Percentiles rank a stretch among this genome's conserved stretches.
phyloP scores from a whole-genome alignment of 2,797 vertebrate species.

The Rhabdomys pumilio region DNA sequence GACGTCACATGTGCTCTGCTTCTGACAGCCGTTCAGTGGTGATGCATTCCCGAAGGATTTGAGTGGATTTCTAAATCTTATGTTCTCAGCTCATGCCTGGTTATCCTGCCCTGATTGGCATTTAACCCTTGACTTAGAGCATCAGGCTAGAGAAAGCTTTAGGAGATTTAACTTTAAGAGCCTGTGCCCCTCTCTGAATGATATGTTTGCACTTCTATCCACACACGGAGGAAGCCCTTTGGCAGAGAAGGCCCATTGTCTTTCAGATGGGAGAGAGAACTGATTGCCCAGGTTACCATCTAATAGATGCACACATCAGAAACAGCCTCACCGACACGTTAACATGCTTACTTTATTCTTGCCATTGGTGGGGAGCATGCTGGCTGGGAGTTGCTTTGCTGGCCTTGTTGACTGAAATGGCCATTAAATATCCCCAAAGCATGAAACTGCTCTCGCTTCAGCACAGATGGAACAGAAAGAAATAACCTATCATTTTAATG shows the following conservation, averaged over 20 bases:
- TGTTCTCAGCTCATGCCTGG: slow-evolving; percentile 72
- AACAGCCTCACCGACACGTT: slow-evolving; percentile 50
- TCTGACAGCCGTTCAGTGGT: slow-evolving; percentile 61
- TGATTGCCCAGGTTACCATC: slow-evolving; percentile 42
- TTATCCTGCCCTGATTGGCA: slow-evolving; percentile 76
- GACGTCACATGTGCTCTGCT: background rate
- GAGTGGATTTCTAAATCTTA: slow-evolving; percentile 61
- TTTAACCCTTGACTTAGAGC: slow-evolving; percentile 76
- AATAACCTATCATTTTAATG: slow-evolving; percentile 56
- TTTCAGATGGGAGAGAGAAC: slow-evolving; percentile 49
- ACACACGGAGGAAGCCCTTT: slow-evolving; percentile 67
- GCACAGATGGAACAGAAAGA: slow-evolving; percentile 69
- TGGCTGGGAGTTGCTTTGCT: slow-evolving; percentile 60
- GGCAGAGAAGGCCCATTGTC: slow-evolving; percentile 52
- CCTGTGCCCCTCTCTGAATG: background rate
- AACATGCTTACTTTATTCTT: slow-evolving; percentile 70
- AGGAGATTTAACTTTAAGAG: slow-evolving; percentile 74
- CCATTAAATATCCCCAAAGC: slow-evolving; percentile 67
- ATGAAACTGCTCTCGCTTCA: slow-evolving; percentile 67
- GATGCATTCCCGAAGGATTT: slow-evolving; percentile 50
- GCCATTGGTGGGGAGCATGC: background rate
- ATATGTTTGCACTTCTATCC: slow-evolving; percentile 55
- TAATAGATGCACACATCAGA: slow-evolving; percentile 24
- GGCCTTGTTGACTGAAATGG: slow-evolving; percentile 65
- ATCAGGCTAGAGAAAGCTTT: slow-evolving; percentile 67